These are phyloP conservation scores for Octopus bimaculoides DNA, from an alignment of 1,140 invertebrate species.

Conservation along the genomic window DNA sequence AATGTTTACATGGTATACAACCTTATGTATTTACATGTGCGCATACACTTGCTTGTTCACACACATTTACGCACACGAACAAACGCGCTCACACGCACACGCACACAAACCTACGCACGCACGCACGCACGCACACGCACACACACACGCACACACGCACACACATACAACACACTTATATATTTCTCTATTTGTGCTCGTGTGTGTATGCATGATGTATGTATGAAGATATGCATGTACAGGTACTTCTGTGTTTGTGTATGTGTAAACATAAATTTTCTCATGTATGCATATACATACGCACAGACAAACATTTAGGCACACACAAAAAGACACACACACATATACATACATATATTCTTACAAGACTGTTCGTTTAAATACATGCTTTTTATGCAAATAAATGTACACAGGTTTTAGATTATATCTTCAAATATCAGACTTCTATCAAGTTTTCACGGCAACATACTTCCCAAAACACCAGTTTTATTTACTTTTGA, in stretches of 20 bases:
- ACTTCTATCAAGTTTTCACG: too few relatives aligned
- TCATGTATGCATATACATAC: neutral
- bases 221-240: neutral
- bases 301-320: neutral
- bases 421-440: too few relatives aligned
- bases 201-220: neutral
- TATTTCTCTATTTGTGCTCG: neutral
- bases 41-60: neutral
- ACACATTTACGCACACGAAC: neutral
- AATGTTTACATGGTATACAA: too few relatives aligned
- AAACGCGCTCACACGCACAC: neutral
- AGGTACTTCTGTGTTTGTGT: neutral
- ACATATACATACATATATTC: neutral
- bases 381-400: neutral
- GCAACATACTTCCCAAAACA: too few relatives aligned
- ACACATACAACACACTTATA: neutral
- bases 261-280: neutral
- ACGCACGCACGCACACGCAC: neutral
- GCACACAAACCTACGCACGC: neutral
- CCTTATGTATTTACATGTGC: too few relatives aligned
- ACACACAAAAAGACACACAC: neutral
- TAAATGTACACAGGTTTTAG: too few relatives aligned
- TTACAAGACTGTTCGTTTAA: neutral
- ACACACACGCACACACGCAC: neutral
- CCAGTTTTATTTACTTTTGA: too few relatives aligned